Evolutionary conservation across 2,888 invertebrate species (phyloP), one percentile per base, ranked within the genome.

Genomic region (Nomada ferruginata): DNA sequence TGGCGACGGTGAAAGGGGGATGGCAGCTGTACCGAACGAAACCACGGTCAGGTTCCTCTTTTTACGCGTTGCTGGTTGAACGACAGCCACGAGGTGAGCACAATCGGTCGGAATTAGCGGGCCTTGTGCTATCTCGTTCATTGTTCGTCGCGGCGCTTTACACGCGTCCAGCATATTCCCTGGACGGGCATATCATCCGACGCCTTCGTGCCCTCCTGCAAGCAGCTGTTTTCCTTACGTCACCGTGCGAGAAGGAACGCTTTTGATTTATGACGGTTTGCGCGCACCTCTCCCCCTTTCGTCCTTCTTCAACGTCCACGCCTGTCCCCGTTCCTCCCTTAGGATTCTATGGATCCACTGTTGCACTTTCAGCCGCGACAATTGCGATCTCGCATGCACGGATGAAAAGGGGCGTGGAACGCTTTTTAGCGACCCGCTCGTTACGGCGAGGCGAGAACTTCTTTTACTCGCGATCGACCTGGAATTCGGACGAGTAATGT

Each of bases 181-280:
- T 23, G 26, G 64, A 53, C 29, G 52, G 50, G 82, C 87, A 73
- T 85, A 85, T 87, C 80, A 75, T 77, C 77, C 84, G 82, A 85
- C 89, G 89, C 85, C 81, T 79, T 81, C 86, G 82, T 84, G 74
- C 26, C 15, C 1, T 55, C 78, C 47, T 73, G 82, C 66, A 60
- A 88, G 89, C 91, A 90, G 91, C 90, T 91, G 91, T 91, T 90
- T 89, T 90, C 89, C 88, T 91, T 89, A 91, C 89, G 88, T 90
- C 90, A 87, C 82, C 79, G 87, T 61, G 60, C 52, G 26, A 23
- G 82, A 84, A 84, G 85, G 85, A 88, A 86, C 87, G 83, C 82
- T 74, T 86, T 86, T 90, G 90, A 90, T 90, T 90, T 90, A 90
- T 83, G 85, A 85, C 87, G 83, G 83, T 82, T 82, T 84, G 79